Base-by-base conservation (phyloP, 2,888 invertebrate genomes). In the Ligdia adustata region DNA sequence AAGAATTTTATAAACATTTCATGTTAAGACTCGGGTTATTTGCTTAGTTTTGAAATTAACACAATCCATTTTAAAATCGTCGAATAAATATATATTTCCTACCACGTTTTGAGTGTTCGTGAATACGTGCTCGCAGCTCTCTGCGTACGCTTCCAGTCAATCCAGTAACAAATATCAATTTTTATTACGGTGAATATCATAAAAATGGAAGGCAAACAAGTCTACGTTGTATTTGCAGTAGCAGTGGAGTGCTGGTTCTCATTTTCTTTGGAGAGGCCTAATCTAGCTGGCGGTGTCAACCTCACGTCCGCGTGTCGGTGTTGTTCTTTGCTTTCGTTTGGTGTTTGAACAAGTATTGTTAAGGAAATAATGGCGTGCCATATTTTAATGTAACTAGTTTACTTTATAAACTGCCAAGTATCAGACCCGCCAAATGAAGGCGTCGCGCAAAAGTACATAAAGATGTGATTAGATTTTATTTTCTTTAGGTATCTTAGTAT, bases 201-300 rank as follows among this genome's bases (percentile, higher is more conserved):
- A 88, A 88, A 89, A 87, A 86, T 84, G 79, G 75, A 79, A 77
- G 59, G 77, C 77, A 89, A 89, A 89, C 83, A 89, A 74, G 62
- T 60, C 64, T 60, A 65, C 62, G 69, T 65, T 63, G 74, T 89
- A 87, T 89, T 89, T 88, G 83, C 80, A 50, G 57, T 75, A 76
- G 77, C 63, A 65, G 82, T 82, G 82, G 71, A 72, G 76, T 67
- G 61, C 71, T 72, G 29, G 69, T 78, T 81, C 84, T 85, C 81
- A 73, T 76, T 82, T 81, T 81, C 86, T 82, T 82, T 79, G 78
- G 68, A 59, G 68, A 57, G 59, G 57, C 70, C 73, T 89, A 89
- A 89, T 88, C 89, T 87, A 73, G 52, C 63, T 72, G 72, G 68
- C 69, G 70, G 59, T 60, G 67, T 65, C 66, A 65, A 73, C 68